Percentiles rank a stretch among this genome's conserved stretches.
Evolutionary conservation across 1,140 invertebrate genomes (phyloP).

Genomic region (Melipona quadrifasciata): DNA sequence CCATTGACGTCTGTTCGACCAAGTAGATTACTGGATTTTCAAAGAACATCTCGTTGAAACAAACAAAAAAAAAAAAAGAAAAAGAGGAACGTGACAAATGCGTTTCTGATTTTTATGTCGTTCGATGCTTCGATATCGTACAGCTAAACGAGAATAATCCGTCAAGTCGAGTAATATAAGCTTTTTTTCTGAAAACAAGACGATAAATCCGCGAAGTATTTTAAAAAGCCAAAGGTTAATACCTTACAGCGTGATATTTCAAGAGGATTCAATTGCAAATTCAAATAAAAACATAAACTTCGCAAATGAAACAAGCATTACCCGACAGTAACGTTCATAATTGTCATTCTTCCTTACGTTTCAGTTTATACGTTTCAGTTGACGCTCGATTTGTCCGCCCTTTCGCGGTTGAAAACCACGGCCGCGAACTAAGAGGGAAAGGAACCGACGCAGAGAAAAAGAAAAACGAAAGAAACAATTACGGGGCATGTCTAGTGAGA

Average conservation of each 20-base stretch:
- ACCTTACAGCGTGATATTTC: neutral
- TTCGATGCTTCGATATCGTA: neutral
- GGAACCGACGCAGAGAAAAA: neutral
- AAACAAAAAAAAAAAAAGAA: too few relatives aligned
- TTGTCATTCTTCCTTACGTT: too few relatives aligned
- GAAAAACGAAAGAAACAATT: neutral
- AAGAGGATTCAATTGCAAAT: neutral
- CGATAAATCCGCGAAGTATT: neutral
- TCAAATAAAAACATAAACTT: neutral
- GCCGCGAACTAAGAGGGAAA: neutral
- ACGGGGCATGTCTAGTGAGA: neutral
- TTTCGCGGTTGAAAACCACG: too few relatives aligned
- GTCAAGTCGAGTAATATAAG: neutral
- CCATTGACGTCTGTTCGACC: neutral
- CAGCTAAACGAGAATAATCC: neutral
- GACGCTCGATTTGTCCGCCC: too few relatives aligned
- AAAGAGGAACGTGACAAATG: too few relatives aligned
- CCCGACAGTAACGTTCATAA: too few relatives aligned
- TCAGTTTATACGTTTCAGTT: too few relatives aligned
- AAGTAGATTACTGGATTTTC: conserved; percentile 6
- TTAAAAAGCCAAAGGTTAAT: neutral
- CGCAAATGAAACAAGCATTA: too few relatives aligned
- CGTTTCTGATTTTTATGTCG: neutral
- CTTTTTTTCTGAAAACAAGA: neutral
- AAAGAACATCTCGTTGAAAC: neutral